phyloP scores from a whole-genome alignment of 2,113 vertebrate genomes.

The Arvicanthis niloticus region DNA sequence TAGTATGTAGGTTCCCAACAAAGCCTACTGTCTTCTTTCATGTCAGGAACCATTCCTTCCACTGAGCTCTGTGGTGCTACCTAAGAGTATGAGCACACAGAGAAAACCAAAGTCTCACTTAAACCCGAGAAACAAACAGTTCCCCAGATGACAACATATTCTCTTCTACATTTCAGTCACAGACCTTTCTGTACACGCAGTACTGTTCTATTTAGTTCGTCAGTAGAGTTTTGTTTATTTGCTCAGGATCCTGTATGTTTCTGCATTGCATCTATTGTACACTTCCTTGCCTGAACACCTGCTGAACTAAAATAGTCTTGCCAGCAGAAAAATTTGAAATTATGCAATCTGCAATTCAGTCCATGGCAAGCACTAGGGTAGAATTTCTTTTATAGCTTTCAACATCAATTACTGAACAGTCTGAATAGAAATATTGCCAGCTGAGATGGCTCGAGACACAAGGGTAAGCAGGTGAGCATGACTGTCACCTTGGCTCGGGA shows the following conservation, averaged over 20 bases:
- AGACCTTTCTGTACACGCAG: conserved; percentile 80
- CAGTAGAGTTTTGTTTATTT: conserved; percentile 82
- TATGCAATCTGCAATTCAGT: conserved; percentile 87
- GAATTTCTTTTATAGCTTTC: conserved; percentile 88
- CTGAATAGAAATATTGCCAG: conserved; percentile 84
- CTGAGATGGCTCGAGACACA: conserved; percentile 80
- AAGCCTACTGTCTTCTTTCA: conserved; percentile 55
- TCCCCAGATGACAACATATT: conserved; percentile 72
- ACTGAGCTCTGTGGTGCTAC: conserved; percentile 72
- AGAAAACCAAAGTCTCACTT: conserved; percentile 79
- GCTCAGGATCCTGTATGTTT: conserved; percentile 77
- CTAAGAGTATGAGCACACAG: conserved; percentile 79
- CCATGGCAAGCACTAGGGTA: conserved; percentile 83
- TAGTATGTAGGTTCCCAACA: conserved; percentile 13
- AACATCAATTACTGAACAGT: conserved; percentile 84
- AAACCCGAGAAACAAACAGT: conserved; percentile 84
- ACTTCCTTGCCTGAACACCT: conserved; percentile 86
- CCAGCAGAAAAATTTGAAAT: conserved; percentile 86
- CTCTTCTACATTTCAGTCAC: conserved; percentile 71
- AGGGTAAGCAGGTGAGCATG: conserved; percentile 84
- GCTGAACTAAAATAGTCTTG: conserved; percentile 84
- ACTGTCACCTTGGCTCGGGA: conserved; percentile 78
- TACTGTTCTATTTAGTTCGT: conserved; percentile 77
- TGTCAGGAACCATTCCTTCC: conserved; percentile 74
- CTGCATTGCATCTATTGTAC: conserved; percentile 79